Evolutionary conservation across 2,888 invertebrate species (phyloP).

Genomic region (Patella ulyssiponensis): DNA sequence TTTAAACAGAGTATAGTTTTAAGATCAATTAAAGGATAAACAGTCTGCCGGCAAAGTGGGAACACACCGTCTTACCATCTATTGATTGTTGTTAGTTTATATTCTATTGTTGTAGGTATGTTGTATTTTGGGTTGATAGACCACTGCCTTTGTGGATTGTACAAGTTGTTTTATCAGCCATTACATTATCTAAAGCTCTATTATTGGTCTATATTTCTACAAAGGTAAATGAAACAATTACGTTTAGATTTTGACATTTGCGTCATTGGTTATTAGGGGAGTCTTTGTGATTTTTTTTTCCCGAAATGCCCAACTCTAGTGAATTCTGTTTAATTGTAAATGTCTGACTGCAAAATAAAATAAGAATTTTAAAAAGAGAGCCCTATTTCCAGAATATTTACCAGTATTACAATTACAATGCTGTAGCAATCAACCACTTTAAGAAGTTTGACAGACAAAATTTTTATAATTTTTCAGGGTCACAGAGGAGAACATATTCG

Average conservation of each 20-base stretch:
- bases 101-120: slow-evolving; percentile 76
- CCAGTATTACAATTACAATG: too few species aligned
- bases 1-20: too few species aligned
- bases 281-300: not conserved
- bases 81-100: too few species aligned
- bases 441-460: not conserved
- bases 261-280: not conserved
- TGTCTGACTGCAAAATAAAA: too few species aligned
- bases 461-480: slow-evolving; percentile 79
- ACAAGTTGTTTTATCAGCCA: slow-evolving; percentile 87
- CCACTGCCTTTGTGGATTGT: slow-evolving; percentile 91
- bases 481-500: slow-evolving; percentile 96
- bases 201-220: slow-evolving; percentile 95
- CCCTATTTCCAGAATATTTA: too few species aligned
- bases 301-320: not conserved
- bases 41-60: too few species aligned
- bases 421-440: too few species aligned
- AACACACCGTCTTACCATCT: too few species aligned
- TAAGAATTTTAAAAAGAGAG: too few species aligned
- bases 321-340: not conserved
- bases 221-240: slow-evolving; percentile 80
- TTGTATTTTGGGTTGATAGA: slow-evolving; percentile 94
- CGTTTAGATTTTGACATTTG: too few species aligned
- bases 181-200: slow-evolving; percentile 93
- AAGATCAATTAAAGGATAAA: too few species aligned